A percentile compares a stretch with the other conserved stretches of the same genome.
Evolutionary conservation across 1,140 invertebrate genomes (phyloP).

Genomic region (Gryon sp.): DNA sequence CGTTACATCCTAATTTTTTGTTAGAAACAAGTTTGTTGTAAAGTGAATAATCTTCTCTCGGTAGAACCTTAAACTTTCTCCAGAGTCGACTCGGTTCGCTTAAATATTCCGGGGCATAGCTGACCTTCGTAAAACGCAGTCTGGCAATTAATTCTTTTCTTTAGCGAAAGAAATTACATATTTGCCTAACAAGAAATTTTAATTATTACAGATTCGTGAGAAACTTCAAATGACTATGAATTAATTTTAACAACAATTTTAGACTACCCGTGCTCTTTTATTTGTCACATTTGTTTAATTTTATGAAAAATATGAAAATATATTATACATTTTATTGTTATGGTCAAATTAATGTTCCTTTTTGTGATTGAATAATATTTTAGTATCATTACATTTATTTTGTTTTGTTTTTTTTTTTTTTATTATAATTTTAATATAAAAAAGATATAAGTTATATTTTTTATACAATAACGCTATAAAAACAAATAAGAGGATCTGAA

Average conservation of each 20-base stretch:
- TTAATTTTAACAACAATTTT: neutral
- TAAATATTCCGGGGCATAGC: constrained; percentile 22
- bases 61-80: constrained; percentile 38
- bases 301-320: too few species aligned
- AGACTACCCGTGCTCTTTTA: too few species aligned
- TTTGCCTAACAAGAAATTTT: constrained; percentile 13
- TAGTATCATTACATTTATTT: too few species aligned
- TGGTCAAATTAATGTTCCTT: too few species aligned
- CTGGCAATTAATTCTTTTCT: constrained; percentile 40
- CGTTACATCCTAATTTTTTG: constrained; percentile 47
- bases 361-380: too few species aligned
- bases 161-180: constrained; percentile 23
- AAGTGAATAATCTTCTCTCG: constrained; percentile 55
- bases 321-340: too few species aligned
- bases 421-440: too few species aligned
- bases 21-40: constrained; percentile 59
- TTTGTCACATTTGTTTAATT: too few species aligned
- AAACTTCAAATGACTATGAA: neutral
- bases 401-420: too few species aligned
- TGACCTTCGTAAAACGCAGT: constrained; percentile 16
- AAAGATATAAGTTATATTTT: too few species aligned
- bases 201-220: neutral
- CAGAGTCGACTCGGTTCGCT: constrained; percentile 7
- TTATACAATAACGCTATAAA: too few species aligned
- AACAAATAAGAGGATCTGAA: too few species aligned